Evolutionary conservation across 1,140 invertebrate species (phyloP).

Genomic region (Gryon sp.): DNA sequence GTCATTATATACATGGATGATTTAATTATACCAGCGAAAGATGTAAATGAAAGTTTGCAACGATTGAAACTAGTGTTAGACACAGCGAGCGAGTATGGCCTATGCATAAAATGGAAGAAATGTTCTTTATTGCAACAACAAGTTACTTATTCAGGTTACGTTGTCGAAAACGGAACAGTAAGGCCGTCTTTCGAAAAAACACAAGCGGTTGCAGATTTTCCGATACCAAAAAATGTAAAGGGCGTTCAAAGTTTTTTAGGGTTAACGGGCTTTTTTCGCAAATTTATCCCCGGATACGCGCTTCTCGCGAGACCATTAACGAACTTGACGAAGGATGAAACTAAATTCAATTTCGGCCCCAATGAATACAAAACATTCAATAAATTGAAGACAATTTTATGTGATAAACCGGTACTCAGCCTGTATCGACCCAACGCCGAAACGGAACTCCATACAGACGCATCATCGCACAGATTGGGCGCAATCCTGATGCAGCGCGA

Average conservation of each 20-base stretch:
- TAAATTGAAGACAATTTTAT: constrained; percentile 1
- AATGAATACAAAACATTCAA: neutral
- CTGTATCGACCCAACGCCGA: constrained; percentile 5
- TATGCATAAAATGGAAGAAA: constrained; percentile 66
- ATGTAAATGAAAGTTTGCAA: constrained; percentile 44
- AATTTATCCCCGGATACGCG: constrained; percentile 27
- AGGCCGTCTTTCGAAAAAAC: constrained; percentile 49
- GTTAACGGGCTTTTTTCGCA: constrained; percentile 48
- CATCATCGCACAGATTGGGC: constrained; percentile 2
- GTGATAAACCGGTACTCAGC: constrained; percentile 2
- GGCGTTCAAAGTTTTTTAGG: constrained; percentile 60
- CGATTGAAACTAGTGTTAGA: constrained; percentile 58
- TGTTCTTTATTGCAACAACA: constrained; percentile 60
- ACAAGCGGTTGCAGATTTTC: constrained; percentile 51
- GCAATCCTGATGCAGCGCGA: constrained; percentile 7
- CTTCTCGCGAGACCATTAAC: constrained; percentile 22
- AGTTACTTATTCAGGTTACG: constrained; percentile 66
- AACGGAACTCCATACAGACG: constrained; percentile 24
- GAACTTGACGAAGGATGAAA: constrained; percentile 14
- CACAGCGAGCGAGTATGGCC: constrained; percentile 39
- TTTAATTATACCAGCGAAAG: constrained; percentile 55
- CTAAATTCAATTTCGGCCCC: constrained; percentile 3
- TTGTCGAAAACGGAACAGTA: constrained; percentile 53
- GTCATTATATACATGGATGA: too few relatives aligned
- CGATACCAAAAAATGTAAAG: constrained; percentile 51